A percentile compares a stretch with the other conserved stretches of the same genome.
These are phyloP conservation scores for Brachionus plicatilis DNA, from an alignment of 1,140 invertebrate species.

Conservation along the genomic window DNA sequence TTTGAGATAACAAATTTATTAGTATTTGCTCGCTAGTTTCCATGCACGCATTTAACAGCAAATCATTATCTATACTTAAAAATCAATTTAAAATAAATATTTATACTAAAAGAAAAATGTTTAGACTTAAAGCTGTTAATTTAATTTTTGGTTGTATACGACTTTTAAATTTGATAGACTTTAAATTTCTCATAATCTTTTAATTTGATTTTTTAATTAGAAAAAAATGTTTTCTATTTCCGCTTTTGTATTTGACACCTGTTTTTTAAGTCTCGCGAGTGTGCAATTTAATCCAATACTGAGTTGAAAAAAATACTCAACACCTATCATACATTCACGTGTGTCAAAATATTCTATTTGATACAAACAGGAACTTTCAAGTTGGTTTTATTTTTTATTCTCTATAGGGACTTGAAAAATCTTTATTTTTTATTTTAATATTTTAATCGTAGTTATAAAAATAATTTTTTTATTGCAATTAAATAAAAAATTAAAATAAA, in stretches of 20 bases:
- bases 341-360: not conserved
- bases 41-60: not conserved
- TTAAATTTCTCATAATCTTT: not conserved
- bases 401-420: too few species aligned
- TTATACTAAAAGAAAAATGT: not conserved
- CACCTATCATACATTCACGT: not conserved
- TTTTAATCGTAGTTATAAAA: too few species aligned
- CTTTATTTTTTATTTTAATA: too few species aligned
- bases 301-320: not conserved
- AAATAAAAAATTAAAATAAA: too few species aligned
- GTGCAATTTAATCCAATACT: not conserved
- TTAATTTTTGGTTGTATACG: not conserved
- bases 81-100: not conserved
- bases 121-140: slow-evolving; percentile 8
- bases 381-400: too few species aligned
- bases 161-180: slow-evolving; percentile 24
- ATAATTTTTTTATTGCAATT: too few species aligned
- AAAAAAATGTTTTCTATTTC: slow-evolving; percentile 10
- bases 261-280: not conserved
- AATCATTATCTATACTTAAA: not conserved
- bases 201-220: slow-evolving; percentile 13
- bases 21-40: slow-evolving; percentile 22
- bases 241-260: not conserved
- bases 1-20: slow-evolving; percentile 27
- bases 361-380: not conserved